These are phyloP conservation scores for Iselma pallidipennis DNA, from an alignment of 2,888 invertebrate species.

Conservation along the genomic window DNA sequence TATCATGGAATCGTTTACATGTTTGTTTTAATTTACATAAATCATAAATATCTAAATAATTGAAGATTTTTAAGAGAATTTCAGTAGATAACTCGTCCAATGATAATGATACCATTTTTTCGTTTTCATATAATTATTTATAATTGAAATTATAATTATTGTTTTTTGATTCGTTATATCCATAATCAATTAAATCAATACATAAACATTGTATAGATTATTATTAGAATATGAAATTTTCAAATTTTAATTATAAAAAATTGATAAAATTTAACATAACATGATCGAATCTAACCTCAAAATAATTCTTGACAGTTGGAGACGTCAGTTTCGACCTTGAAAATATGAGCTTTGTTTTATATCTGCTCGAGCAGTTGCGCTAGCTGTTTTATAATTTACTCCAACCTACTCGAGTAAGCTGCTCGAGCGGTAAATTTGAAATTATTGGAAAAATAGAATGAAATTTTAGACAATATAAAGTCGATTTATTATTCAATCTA, in stretches of 20 bases:
- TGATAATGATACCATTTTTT: conserved; percentile 14
- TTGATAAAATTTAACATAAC: neutral
- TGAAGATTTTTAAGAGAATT: conserved; percentile 60
- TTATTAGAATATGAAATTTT: neutral
- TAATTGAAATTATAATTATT: neutral
- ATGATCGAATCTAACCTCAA: neutral
- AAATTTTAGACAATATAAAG: too few species aligned
- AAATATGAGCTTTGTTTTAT: too few species aligned
- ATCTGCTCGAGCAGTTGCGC: too few species aligned
- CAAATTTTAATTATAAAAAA: neutral
- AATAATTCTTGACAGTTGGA: too few species aligned
- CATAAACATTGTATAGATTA: neutral
- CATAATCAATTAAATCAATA: neutral
- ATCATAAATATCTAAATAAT: conserved; percentile 58
- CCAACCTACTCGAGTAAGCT: too few species aligned
- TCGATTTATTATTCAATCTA: neutral
- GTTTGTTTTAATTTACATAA: conserved; percentile 58
- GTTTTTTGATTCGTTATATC: neutral
- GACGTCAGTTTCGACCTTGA: too few species aligned
- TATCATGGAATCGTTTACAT: conserved; percentile 55
- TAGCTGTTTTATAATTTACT: too few species aligned
- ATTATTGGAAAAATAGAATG: too few species aligned
- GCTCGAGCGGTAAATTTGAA: neutral
- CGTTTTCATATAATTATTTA: neutral
- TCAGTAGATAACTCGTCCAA: conserved; percentile 52